Base-by-base conservation (phyloP, 2,888 invertebrate genomes). In the Lasioglossum malachurum region DNA sequence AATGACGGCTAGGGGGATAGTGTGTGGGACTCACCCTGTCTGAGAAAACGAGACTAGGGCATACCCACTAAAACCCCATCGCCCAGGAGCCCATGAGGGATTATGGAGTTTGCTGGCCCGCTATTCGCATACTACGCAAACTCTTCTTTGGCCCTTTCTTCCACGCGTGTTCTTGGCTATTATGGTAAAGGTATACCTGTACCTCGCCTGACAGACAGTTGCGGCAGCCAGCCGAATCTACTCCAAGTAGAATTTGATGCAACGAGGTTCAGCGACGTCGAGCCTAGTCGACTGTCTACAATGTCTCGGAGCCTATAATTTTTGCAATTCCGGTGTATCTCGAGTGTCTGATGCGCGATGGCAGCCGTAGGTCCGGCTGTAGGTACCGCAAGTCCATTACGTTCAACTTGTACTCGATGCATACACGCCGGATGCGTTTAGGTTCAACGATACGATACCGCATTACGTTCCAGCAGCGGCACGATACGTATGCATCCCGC, bases 401-500 rank as follows among this genome's bases (percentile, higher is more conserved):
- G 82, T 83, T 82, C 75, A 67, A 75, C 69, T 75, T 77, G 49
- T 46, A 80, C 80, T 38, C 73, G 84, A 83, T 71, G 71, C 78
- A 78, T 82, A 71, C 73, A 75, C 80, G 75, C 31, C 80, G 83
- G 69, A 72, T 82, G 76, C 76, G 80, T 87, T 86, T 84, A 87
- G 86, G 83, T 86, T 86, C 74, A 85, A 87, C 83, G 85, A 77
- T 83, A 87, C 84, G 76, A 77, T 60, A 83, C 72, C 60, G 78
- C 84, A 84, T 90, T 83, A 88, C 77, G 86, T 75, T 75, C 64
- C 73, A 78, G 77, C 77, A 72, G 69, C 77, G 67, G 67, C 80
- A 77, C 80, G 75, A 83, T 87, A 82, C 84, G 88, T 88, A 84
- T 87, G 86, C 83, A 79, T 83, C 75, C 49, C 86, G 82, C 78